These are phyloP conservation scores for Pectinophora gossypiella DNA, from an alignment of 1,140 invertebrate species.

Conservation along the genomic window DNA sequence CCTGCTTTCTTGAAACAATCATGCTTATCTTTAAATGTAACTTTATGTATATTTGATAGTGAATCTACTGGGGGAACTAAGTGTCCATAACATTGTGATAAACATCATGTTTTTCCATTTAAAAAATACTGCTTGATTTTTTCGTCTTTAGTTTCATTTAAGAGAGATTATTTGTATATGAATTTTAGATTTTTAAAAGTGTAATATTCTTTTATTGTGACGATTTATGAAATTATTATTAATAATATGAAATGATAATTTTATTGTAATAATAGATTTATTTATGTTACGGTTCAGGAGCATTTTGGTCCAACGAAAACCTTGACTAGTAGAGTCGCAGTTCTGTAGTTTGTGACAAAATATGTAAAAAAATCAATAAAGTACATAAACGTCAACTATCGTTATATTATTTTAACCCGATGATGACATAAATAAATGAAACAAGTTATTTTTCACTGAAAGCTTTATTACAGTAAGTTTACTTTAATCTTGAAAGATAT, in stretches of 20 bases:
- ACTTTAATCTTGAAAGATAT: neutral
- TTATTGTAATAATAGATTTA: conserved; percentile 54
- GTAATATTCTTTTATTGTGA: conserved; percentile 56
- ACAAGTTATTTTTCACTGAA: neutral
- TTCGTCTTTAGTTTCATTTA: conserved; percentile 49
- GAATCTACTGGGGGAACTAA: conserved; percentile 52
- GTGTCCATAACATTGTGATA: conserved; percentile 72
- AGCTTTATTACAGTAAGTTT: neutral
- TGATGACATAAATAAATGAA: conserved; percentile 1
- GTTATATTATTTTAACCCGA: conserved; percentile 8
- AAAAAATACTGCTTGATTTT: conserved; percentile 57
- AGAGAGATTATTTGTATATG: conserved; percentile 69
- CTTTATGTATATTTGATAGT: conserved; percentile 69
- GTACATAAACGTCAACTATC: conserved; percentile 44
- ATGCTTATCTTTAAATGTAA: conserved; percentile 60
- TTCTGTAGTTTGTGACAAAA: conserved; percentile 69
- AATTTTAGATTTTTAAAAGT: conserved; percentile 58
- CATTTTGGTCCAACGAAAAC: conserved; percentile 61
- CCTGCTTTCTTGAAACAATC: conserved; percentile 60
- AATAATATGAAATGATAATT: conserved; percentile 41
- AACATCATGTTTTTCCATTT: conserved; percentile 68
- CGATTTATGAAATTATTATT: conserved; percentile 53
- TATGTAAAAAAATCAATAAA: conserved; percentile 57
- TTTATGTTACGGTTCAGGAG: conserved; percentile 49
- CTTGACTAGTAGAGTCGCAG: conserved; percentile 61